Conservation (phyloP, 2,888 invertebrate species). For the Eupithecia exiguata region DNA sequence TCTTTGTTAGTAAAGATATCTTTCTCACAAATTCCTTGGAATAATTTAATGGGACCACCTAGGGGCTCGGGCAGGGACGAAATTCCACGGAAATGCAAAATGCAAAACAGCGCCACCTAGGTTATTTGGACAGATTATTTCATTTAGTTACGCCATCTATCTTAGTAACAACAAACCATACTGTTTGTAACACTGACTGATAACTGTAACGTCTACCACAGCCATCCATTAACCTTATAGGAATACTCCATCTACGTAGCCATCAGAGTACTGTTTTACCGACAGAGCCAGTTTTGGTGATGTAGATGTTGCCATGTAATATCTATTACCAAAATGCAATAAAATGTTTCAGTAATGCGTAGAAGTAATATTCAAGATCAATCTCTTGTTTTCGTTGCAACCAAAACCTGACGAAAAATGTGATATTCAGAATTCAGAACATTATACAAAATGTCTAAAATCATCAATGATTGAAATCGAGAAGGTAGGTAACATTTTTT, state of each 20-base stretch:
- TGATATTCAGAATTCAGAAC: background rate
- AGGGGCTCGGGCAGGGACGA: too few relatives aligned
- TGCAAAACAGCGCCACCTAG: background rate
- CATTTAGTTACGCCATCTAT: conserved; percentile 21
- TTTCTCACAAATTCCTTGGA: too few relatives aligned
- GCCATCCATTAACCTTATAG: too few relatives aligned
- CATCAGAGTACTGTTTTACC: conserved; percentile 14
- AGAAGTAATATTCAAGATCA: background rate
- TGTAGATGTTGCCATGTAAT: conserved; percentile 10
- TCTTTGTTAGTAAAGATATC: too few relatives aligned
- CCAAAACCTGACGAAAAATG: background rate
- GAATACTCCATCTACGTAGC: too few relatives aligned
- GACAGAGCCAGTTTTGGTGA: background rate
- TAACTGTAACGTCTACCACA: too few relatives aligned
- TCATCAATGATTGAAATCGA: background rate
- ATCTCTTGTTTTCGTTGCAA: background rate
- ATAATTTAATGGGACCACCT: too few relatives aligned
- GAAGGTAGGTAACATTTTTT: background rate
- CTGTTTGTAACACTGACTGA: background rate
- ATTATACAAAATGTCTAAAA: background rate
- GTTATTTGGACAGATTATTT: background rate
- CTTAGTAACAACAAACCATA: background rate
- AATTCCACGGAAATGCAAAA: too few relatives aligned
- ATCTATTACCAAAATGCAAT: background rate
- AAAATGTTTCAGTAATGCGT: background rate